Conservation (phyloP, 2,888 invertebrate genomes). For the Leucoptera coffeella region DNA sequence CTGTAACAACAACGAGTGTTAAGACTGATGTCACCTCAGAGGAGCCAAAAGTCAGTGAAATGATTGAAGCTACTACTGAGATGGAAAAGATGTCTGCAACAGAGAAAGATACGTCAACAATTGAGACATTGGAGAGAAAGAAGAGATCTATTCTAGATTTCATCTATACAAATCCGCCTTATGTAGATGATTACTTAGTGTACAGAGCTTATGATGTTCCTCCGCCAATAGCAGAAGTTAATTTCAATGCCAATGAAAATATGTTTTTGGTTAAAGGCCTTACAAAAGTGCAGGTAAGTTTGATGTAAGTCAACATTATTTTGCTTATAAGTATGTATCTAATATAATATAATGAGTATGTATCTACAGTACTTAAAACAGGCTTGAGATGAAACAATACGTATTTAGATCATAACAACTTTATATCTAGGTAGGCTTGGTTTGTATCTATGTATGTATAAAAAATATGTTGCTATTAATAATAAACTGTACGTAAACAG, state of each 20-base stretch:
- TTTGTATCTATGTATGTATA: too few relatives aligned
- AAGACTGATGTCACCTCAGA: too few relatives aligned
- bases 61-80: constrained; percentile 5
- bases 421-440: too few relatives aligned
- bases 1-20: too few relatives aligned
- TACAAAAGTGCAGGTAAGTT: constrained; percentile 30
- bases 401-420: too few relatives aligned
- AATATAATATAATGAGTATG: too few relatives aligned
- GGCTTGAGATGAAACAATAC: too few relatives aligned
- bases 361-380: too few relatives aligned
- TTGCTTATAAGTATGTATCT: too few relatives aligned
- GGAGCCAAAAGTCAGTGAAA: background rate
- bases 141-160: constrained; percentile 40
- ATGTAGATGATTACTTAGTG: constrained; percentile 24
- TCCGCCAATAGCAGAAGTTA: constrained; percentile 14
- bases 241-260: constrained; percentile 16
- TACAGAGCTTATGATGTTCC: constrained; percentile 32
- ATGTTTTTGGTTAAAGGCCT: constrained; percentile 38
- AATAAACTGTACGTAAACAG: too few relatives aligned
- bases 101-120: constrained; percentile 3
- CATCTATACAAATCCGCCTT: constrained; percentile 29
- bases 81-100: background rate
- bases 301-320: too few relatives aligned
- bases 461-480: too few relatives aligned
- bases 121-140: constrained; percentile 19